Evolutionary conservation across 2,113 vertebrate genomes (phyloP).

Genomic region (Lanius ludovicianus): DNA sequence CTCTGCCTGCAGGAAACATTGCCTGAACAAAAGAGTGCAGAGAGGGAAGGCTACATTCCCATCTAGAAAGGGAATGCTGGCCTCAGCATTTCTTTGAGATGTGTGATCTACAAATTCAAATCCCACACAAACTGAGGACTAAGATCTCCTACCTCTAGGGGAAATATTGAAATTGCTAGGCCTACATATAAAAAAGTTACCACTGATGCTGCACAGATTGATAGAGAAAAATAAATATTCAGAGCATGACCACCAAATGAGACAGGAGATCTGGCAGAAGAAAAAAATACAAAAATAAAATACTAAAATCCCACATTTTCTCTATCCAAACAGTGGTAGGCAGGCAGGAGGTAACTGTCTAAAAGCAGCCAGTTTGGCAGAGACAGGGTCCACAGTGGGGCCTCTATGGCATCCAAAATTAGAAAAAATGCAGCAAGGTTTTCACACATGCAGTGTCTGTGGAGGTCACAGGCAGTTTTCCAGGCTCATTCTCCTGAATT

Average conservation of each 20-base stretch:
- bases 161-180: neutral
- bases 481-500: neutral
- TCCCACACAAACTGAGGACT: neutral
- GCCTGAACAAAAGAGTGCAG: neutral
- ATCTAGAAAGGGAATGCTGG: neutral
- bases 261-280: neutral
- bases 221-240: neutral
- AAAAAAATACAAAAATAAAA: neutral
- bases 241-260: neutral
- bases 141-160: neutral
- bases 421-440: neutral
- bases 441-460: neutral
- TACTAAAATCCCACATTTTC: neutral
- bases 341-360: neutral
- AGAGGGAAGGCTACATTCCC: neutral
- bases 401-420: neutral
- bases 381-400: neutral
- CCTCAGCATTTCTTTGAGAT: neutral
- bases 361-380: neutral
- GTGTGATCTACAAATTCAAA: neutral
- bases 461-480: neutral
- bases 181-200: neutral
- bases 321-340: neutral
- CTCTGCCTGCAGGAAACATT: neutral
- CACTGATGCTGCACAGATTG: fast-evolving